phyloP scores from a whole-genome alignment of 2,888 invertebrate species.

The Cetonia aurata region DNA sequence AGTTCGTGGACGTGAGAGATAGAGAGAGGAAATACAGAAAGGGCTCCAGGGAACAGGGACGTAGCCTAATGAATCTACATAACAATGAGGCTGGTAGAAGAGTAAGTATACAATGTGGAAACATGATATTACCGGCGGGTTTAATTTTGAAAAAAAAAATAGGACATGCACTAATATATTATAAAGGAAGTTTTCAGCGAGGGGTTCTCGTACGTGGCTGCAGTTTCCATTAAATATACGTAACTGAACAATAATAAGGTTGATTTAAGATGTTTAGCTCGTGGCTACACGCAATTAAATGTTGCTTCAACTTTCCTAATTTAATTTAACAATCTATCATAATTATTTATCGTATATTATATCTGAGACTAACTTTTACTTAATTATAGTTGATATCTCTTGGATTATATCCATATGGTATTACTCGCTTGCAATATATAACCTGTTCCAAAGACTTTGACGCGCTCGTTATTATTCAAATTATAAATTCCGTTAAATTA shows the following conservation, averaged over 20 bases:
- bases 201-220: constrained; percentile 7
- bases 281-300: neutral
- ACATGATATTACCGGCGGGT: constrained; percentile 31
- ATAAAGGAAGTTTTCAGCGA: constrained; percentile 28
- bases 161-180: constrained; percentile 32
- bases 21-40: constrained; percentile 87
- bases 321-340: neutral
- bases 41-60: constrained; percentile 85
- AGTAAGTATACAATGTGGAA: constrained; percentile 72
- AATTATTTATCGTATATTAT: no score
- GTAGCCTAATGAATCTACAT: constrained; percentile 95
- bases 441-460: no score
- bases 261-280: constrained; percentile 11
- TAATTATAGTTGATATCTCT: no score
- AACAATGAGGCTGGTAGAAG: constrained; percentile 98
- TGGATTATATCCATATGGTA: no score
- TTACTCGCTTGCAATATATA: no score
- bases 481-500: no score
- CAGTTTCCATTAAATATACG: constrained; percentile 18
- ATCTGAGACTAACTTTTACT: no score
- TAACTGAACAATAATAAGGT: constrained; percentile 22
- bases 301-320: constrained; percentile 10
- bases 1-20: constrained; percentile 94
- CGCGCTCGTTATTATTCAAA: no score
- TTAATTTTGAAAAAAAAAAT: constrained; percentile 26